Evolutionary conservation across 2,797 vertebrate species (phyloP), one percentile per base, ranked within the genome.

Genomic region (Syncerus caffer): DNA sequence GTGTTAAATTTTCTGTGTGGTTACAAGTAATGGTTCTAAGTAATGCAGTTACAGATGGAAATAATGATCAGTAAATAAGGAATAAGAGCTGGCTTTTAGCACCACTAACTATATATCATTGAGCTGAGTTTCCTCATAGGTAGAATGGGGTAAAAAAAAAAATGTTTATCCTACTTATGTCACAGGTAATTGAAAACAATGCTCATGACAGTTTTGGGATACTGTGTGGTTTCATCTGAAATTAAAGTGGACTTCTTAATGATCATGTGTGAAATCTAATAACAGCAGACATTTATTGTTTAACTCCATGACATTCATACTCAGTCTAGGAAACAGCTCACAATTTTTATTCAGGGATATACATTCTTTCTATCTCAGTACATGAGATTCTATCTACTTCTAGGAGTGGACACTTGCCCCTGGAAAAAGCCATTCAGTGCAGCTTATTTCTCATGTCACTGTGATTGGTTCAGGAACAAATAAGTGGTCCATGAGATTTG

Each of bases 1-100:
- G 14, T 93, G 45, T 87, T 85, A 93, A 55, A 74, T 95, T 84
- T 97, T 91, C 93, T 85, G 7, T 90, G 67, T 94, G 74, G 53
- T 34, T 82, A n/a, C 38, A 82, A 94, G 58, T 79, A 86, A 96
- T 80, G 85, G n/a, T 85, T 71, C 55, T 55, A 96, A 84, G 34
- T 57, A 95, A 60, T 55, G 13, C 25, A 87, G 67, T 74, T 89
- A 85, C 23, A 60, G 62, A 85, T 80, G 38, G 38, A 85, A 92
- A 90, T 45, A 71, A 58, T 45, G 42, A 87, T 84, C 58, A 53
- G 47, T 50, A 85, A 90, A 34, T 90, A 78, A 95, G 45, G 23
- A 89, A 62, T 55, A 76, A 83, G 31, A 95, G 80, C 55, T n/a
- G 27, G 29, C 15, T 85, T 74, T 93, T 60, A 97, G 55, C 2